These are phyloP conservation scores for Pampus argenteus DNA, from an alignment of 2,797 vertebrate genomes.

Conservation along the genomic window DNA sequence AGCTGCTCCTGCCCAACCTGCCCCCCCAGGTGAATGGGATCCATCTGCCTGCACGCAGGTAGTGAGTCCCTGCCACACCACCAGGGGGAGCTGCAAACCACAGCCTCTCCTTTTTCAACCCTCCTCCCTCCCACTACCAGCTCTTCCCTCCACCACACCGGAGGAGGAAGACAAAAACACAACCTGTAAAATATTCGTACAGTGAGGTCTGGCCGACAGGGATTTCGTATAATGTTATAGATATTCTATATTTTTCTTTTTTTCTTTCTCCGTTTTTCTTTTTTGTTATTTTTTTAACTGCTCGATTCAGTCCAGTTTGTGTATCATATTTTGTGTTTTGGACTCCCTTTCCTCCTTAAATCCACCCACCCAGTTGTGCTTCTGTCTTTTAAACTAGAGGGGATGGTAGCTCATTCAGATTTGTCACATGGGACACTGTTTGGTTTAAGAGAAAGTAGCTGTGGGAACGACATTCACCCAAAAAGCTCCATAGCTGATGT, in stretches of 20 bases:
- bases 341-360: conserved; percentile 62
- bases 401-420: conserved; percentile 74
- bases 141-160: conserved; percentile 73
- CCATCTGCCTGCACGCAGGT: conserved; percentile 97
- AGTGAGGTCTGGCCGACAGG: conserved; percentile 94
- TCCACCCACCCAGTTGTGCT: conserved; percentile 53
- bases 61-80: conserved; percentile 87
- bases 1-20: conserved; percentile 95
- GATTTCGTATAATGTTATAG: conserved; percentile 89
- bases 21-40: conserved; percentile 95
- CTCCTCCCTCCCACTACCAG: conserved; percentile 76
- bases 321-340: conserved; percentile 80
- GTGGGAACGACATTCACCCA: conserved; percentile 36
- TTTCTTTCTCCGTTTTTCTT: conserved; percentile 69
- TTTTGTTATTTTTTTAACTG: conserved; percentile 83
- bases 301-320: conserved; percentile 85
- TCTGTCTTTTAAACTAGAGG: conserved; percentile 58
- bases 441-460: conserved; percentile 48
- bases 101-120: conserved; percentile 63
- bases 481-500: conserved; percentile 56
- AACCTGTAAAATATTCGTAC: conserved; percentile 89
- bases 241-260: conserved; percentile 84
- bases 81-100: conserved; percentile 68
- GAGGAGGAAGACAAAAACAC: conserved; percentile 82
- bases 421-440: conserved; percentile 54